Evolutionary conservation across 2,797 vertebrate species (phyloP), one percentile per base, ranked within the genome.

Genomic region (Macroramphosus scolopax): DNA sequence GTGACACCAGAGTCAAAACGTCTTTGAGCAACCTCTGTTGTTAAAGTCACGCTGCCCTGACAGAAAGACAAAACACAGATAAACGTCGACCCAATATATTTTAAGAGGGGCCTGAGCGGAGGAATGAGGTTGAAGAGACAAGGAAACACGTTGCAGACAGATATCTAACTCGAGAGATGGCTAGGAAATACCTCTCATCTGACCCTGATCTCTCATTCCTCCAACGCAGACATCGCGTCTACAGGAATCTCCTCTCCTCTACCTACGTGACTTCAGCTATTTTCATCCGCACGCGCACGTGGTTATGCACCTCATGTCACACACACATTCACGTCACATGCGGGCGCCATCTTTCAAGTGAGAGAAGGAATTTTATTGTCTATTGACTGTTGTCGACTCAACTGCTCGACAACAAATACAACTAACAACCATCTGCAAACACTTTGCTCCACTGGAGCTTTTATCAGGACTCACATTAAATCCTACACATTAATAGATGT

Each of bases 171-270:
- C n/a, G n/a, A n/a, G n/a, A n/a, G n/a, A n/a, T n/a, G n/a, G n/a
- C n/a, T n/a, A n/a, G n/a, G 41, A 73, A 78, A 72, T 65, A 65
- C 53, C 43, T 62, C 67, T 69, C 57, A 72, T 80, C 79, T 75
- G 76, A 79, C 76, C 78, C 68, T 17, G 22, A 81, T 84, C 63
- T 68, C 39, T 50, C 33, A 34, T 44, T 63, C 43, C 29, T 62
- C 52, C n/a, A n/a, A n/a, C n/a, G n/a, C n/a, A 47, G 45, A 37
- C 9, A 13, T 33, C 64, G 56, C 25, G 18, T 68, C 40, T 17
- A 13, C 57, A 44, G 49, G 40, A 17, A 5, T 44, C 59, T 10
- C 46, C 39, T 54, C 54, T 17, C 42, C 24, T 41, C 38, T 32
- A 59, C 40, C n/a, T 47, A 35, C 24, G 47, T 22, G 30, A 24